These are phyloP conservation scores for Neosalanx taihuensis DNA, from an alignment of 2,797 vertebrate genomes.

Conservation along the genomic window DNA sequence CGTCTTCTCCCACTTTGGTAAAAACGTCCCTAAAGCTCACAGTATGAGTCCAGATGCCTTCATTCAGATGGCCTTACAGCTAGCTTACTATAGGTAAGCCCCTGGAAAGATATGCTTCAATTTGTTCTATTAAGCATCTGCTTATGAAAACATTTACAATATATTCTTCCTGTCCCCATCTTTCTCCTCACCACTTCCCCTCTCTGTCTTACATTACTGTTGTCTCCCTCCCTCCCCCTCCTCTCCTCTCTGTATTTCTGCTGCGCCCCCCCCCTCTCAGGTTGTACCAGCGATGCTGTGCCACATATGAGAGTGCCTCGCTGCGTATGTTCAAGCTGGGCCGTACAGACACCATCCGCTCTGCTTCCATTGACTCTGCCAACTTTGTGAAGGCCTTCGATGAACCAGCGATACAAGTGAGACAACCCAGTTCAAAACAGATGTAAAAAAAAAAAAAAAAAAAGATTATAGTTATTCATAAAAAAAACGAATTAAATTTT, in stretches of 20 bases:
- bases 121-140: too few relatives aligned
- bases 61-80: constrained; percentile 88
- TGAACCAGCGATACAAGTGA: constrained; percentile 72
- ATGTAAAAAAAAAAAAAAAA: not conserved
- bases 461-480: not conserved
- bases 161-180: not conserved
- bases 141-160: too few relatives aligned
- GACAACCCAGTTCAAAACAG: too few relatives aligned
- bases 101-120: too few relatives aligned
- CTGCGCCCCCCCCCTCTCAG: constrained; percentile 55
- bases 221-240: not conserved
- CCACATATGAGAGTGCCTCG: constrained; percentile 92
- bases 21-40: constrained; percentile 84
- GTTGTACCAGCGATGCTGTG: constrained; percentile 75
- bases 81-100: constrained; percentile 88
- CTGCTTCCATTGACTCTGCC: constrained; percentile 76
- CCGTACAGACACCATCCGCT: constrained; percentile 93
- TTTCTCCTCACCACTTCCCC: not conserved
- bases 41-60: constrained; percentile 94
- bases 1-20: constrained; percentile 88
- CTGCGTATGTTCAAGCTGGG: constrained; percentile 89
- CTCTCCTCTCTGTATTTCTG: not conserved
- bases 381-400: constrained; percentile 83
- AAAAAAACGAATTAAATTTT: not conserved
- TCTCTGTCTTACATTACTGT: not conserved